Evolutionary conservation across 1,140 invertebrate species (phyloP).

Genomic region (Cepaea nemoralis): DNA sequence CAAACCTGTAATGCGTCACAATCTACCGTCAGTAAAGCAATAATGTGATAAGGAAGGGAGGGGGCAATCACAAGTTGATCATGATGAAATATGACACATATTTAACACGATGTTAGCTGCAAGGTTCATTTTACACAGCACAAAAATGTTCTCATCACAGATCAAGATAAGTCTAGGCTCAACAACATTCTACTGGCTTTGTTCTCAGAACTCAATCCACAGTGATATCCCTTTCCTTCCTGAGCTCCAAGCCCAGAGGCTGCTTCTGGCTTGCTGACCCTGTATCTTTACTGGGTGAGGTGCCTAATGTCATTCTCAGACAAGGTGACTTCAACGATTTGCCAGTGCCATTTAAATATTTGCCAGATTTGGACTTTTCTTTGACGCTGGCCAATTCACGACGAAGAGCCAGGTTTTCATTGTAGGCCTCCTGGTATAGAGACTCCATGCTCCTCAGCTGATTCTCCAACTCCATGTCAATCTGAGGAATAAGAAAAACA

Average conservation of each 20-base stretch:
- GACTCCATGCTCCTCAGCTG: slow-evolving; percentile 42
- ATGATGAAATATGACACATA: neutral
- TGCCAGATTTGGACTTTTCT: neutral
- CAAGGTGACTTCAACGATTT: slow-evolving; percentile 5
- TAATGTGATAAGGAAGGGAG: neutral
- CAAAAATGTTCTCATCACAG: neutral
- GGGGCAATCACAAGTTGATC: neutral
- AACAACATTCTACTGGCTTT: neutral
- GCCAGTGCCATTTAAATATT: neutral
- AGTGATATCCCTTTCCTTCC: slow-evolving; percentile 28
- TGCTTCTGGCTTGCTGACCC: neutral
- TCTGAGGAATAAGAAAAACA: slow-evolving; percentile 18
- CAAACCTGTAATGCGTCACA: too few relatives aligned
- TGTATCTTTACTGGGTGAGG: neutral
- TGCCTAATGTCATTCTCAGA: slow-evolving; percentile 1
- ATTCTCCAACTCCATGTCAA: slow-evolving; percentile 37
- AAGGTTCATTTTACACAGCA: neutral
- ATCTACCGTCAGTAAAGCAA: too few relatives aligned
- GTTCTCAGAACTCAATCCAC: slow-evolving; percentile 14
- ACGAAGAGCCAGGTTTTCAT: slow-evolving; percentile 39
- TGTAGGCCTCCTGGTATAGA: slow-evolving; percentile 41
- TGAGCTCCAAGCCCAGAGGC: neutral
- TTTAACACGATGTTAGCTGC: neutral
- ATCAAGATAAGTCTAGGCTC: neutral
- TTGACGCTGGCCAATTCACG: slow-evolving; percentile 26